Conservation (phyloP, 1,140 invertebrate genomes). For the Monomorium pharaonis region DNA sequence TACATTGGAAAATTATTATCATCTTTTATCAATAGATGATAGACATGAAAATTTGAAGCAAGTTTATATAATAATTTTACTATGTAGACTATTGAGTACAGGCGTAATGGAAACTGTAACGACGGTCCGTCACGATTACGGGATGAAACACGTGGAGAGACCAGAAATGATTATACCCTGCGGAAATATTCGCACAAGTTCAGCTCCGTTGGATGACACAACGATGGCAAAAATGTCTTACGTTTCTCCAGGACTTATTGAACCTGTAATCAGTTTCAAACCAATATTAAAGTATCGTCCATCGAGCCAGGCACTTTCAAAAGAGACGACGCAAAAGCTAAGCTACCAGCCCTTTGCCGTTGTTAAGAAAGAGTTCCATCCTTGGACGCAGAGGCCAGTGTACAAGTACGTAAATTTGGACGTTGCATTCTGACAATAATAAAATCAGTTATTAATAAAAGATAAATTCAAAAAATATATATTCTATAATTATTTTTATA, state of each 20-base stretch:
- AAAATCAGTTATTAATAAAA: background rate
- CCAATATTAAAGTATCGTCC: slow-evolving; percentile 85
- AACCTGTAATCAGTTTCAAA: slow-evolving; percentile 84
- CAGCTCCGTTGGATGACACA: slow-evolving; percentile 76
- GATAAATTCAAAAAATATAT: background rate
- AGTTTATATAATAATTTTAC: background rate
- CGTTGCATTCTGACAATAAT: background rate
- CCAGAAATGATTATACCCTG: slow-evolving; percentile 80
- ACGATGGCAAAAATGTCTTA: slow-evolving; percentile 79
- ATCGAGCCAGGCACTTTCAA: slow-evolving; percentile 84
- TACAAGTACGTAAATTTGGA: slow-evolving; percentile 73
- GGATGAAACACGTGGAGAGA: slow-evolving; percentile 86
- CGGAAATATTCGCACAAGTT: slow-evolving; percentile 81
- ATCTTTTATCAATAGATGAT: too few relatives aligned
- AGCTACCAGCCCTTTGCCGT: slow-evolving; percentile 78
- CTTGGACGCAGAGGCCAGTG: slow-evolving; percentile 77
- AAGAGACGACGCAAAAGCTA: slow-evolving; percentile 80
- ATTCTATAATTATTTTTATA: background rate
- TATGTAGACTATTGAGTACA: slow-evolving; percentile 75
- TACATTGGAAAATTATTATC: background rate
- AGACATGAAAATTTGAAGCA: background rate
- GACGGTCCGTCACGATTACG: slow-evolving; percentile 89
- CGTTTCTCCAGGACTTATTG: slow-evolving; percentile 68
- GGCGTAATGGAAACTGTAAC: slow-evolving; percentile 89
- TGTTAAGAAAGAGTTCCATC: slow-evolving; percentile 72